Evolutionary conservation across 2,888 invertebrate species (phyloP).

Genomic region (Pandemis corylana): DNA sequence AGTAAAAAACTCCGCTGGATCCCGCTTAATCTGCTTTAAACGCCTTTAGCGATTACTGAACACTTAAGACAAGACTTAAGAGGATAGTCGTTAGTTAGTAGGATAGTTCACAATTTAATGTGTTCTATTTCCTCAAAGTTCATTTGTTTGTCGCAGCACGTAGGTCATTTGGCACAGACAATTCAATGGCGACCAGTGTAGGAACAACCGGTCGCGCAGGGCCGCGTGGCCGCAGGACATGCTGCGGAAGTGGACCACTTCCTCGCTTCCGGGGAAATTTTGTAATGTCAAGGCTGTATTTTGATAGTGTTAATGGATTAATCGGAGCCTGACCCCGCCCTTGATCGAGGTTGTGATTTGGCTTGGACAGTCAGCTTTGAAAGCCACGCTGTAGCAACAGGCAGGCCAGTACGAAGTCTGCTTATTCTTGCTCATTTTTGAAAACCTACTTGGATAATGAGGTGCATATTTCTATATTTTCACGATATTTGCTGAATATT

Average conservation of each 20-base stretch:
- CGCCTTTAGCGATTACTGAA: neutral
- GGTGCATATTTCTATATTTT: neutral
- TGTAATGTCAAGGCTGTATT: constrained; percentile 58
- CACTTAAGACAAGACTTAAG: neutral
- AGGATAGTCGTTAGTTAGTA: neutral
- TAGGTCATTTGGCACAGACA: constrained; percentile 52
- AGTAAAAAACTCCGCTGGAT: neutral
- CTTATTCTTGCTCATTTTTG: neutral
- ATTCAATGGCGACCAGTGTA: constrained; percentile 56
- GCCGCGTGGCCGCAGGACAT: constrained; percentile 48
- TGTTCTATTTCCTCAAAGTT: constrained; percentile 46
- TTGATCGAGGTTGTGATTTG: constrained; percentile 24
- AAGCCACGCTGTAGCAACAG: neutral
- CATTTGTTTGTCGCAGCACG: constrained; percentile 56
- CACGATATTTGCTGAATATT: neutral
- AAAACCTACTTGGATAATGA: neutral
- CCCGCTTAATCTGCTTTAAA: too few relatives aligned
- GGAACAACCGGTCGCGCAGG: constrained; percentile 56
- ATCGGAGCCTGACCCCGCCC: constrained; percentile 38
- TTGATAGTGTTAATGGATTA: constrained; percentile 47
- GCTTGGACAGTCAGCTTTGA: neutral
- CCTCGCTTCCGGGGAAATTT: constrained; percentile 67
- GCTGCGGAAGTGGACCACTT: constrained; percentile 58
- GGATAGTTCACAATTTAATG: neutral
- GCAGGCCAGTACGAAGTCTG: neutral